phyloP scores from a whole-genome alignment of 2,113 vertebrate species.

The Onychorhynchus coronatus region DNA sequence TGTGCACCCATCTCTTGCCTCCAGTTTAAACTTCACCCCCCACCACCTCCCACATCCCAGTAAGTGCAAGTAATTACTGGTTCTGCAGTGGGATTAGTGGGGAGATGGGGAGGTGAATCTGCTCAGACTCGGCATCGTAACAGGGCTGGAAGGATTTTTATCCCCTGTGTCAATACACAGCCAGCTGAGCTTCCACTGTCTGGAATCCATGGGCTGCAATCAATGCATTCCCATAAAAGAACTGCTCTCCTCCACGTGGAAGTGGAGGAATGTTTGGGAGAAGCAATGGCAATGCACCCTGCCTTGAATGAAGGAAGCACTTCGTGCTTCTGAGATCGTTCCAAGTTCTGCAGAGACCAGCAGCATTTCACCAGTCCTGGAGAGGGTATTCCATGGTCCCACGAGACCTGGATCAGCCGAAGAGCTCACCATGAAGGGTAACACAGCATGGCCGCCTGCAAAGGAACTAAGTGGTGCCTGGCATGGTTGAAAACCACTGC shows the following conservation, averaged over 20 bases:
- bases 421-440: rapidly evolving
- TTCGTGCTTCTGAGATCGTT: not conserved
- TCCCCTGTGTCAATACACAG: not conserved
- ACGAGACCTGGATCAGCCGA: not conserved
- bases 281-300: not conserved
- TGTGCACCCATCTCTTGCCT: not conserved
- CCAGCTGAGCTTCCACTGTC: not conserved
- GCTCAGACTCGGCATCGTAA: not conserved
- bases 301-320: not conserved
- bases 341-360: not conserved
- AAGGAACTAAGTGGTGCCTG: not conserved
- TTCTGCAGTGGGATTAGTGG: not conserved
- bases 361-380: not conserved
- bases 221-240: not conserved
- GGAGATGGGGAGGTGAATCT: not conserved
- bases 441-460: not conserved
- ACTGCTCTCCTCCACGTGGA: rapidly evolving
- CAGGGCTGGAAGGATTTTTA: not conserved
- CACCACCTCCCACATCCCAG: not conserved
- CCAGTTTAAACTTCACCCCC: not conserved
- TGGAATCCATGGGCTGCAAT: not conserved
- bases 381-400: not conserved
- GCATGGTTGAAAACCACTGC: not conserved
- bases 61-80: not conserved
- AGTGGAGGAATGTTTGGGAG: not conserved